These are phyloP conservation scores for Bombus terrestris DNA, from an alignment of 1,140 invertebrate genomes.

Conservation along the genomic window DNA sequence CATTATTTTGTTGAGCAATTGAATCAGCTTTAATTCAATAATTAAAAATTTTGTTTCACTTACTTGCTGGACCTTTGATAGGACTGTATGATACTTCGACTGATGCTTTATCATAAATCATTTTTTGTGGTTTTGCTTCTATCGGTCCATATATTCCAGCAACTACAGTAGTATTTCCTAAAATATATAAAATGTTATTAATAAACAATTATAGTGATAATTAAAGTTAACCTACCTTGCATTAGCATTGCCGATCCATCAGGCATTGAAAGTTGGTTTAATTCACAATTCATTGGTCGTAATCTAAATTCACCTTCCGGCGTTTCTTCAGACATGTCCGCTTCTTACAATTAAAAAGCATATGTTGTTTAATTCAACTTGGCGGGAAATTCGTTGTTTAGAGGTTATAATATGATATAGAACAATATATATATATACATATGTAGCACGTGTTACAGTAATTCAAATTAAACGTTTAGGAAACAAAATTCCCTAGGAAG, in stretches of 20 bases:
- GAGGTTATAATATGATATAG: background rate
- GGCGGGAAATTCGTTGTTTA: background rate
- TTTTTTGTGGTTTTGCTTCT: constrained; percentile 90
- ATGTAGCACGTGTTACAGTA: background rate
- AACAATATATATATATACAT: background rate
- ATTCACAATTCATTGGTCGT: constrained; percentile 85
- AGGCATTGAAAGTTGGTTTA: constrained; percentile 87
- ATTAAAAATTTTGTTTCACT: constrained; percentile 61
- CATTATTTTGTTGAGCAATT: background rate
- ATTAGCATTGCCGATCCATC: constrained; percentile 90
- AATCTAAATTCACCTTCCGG: constrained; percentile 64
- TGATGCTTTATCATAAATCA: constrained; percentile 89
- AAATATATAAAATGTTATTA: background rate
- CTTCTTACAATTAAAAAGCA: background rate
- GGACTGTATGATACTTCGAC: constrained; percentile 91
- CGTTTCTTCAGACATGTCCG: constrained; percentile 53
- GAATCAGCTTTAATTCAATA: background rate
- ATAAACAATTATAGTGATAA: constrained; percentile 17
- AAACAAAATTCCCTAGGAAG: constrained; percentile 3
- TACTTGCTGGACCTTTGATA: constrained; percentile 89
- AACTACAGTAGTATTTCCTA: constrained; percentile 90
- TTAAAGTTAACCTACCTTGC: constrained; percentile 83
- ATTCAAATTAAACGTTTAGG: background rate
- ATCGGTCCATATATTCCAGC: constrained; percentile 92
- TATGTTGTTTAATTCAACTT: background rate